Conservation (phyloP, 2,888 invertebrate species). For the Pseudanteris insignis region DNA sequence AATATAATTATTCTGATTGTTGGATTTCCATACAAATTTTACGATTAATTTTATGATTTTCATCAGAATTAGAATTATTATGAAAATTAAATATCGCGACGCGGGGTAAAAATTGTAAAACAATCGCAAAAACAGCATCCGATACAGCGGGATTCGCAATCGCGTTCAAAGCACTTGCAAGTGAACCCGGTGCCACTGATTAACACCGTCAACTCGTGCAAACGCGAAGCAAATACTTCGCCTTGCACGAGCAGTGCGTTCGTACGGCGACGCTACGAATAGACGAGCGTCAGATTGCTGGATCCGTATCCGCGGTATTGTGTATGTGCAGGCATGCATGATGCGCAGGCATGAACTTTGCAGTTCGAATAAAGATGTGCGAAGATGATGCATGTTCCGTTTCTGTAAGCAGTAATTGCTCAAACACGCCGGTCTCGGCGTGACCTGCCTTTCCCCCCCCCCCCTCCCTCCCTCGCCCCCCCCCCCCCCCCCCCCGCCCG, state of each 20-base stretch:
- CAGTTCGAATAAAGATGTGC: slow-evolving; percentile 49
- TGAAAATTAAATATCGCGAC: too few relatives aligned
- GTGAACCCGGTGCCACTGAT: background rate
- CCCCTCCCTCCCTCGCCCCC: slow-evolving; percentile 13
- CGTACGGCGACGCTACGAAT: slow-evolving; percentile 20
- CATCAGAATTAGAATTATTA: too few relatives aligned
- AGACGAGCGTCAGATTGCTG: slow-evolving; percentile 39
- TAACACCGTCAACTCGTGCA: background rate
- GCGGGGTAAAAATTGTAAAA: too few relatives aligned
- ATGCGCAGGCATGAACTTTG: slow-evolving; percentile 41
- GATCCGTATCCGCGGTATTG: slow-evolving; percentile 46
- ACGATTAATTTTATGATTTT: too few relatives aligned
- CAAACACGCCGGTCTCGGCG: slow-evolving; percentile 48
- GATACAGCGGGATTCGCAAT: too few relatives aligned
- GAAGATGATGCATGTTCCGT: slow-evolving; percentile 52
- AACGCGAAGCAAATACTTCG: slow-evolving; percentile 1
- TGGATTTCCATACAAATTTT: too few relatives aligned
- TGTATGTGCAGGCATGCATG: slow-evolving; percentile 49
- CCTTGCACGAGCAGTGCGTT: too few relatives aligned
- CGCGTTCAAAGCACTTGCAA: background rate
- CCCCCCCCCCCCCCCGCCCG: slow-evolving; percentile 27
- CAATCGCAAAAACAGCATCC: too few relatives aligned
- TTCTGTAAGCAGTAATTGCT: slow-evolving; percentile 52
- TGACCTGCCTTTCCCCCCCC: slow-evolving; percentile 31
- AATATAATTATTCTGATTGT: too few relatives aligned